Base-by-base conservation (phyloP, 2,113 vertebrate species). In the Chamaetylas fuelleborni region DNA sequence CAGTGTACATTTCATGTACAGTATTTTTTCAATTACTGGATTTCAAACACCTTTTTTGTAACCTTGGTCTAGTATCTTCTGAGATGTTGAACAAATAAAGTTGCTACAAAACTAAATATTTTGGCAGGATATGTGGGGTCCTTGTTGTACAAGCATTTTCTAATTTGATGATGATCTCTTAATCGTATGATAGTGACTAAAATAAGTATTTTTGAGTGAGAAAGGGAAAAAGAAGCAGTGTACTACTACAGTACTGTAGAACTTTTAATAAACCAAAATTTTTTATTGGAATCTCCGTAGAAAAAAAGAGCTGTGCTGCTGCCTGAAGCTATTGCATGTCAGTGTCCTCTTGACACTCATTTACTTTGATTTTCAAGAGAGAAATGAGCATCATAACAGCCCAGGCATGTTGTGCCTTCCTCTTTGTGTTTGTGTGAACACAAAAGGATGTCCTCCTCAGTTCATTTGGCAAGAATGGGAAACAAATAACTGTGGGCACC, bases 321-420 rank as follows among this genome's bases (percentile, higher is more conserved):
- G 88, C 83, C 80, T 80, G 57, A 85, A 92, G 88, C 88, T 82
- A 48, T 43, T 91, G 50, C 43, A 28, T 4, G 5, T 94, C 89
- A 67, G 1, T 43, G 54, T 85, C 76, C 79, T 81, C 74, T 82
- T 97, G 94, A 96, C 79, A 56, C 50, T 95, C 74, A 89, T 85
- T 88, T 67, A 56, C 40, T 89, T 76, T 80, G 81, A 94, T 95
- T 83, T 91, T 81, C 40, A 74, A 62, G 54, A 92, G 88, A 86
- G 34, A 92, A 95, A 85, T 85, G 90, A 96, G 57, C 90, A 89
- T 76, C 8, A 0, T 36, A 57, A 77, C 64, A 77, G 83, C 33
- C 47, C 74, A 78, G 62, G 77, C 73, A 40, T 18, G 34, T 73
- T 6, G 6, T 53, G 61, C 54, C 47, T 85, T 91, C 65, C 43